These are phyloP conservation scores for Mamestra configurata DNA, from an alignment of 1,140 invertebrate species.

Conservation along the genomic window DNA sequence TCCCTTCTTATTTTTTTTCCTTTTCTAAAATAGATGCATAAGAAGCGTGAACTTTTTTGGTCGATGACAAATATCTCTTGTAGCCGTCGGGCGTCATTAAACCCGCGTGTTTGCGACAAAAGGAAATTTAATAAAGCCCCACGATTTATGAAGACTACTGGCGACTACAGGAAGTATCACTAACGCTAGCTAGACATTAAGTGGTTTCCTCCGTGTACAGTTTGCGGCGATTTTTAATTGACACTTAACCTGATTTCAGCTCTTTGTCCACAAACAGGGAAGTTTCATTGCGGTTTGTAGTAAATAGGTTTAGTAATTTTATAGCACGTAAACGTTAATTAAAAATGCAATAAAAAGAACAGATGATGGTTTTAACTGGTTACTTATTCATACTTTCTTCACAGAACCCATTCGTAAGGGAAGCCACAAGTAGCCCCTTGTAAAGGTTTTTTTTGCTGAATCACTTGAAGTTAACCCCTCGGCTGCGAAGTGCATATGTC, in stretches of 20 bases:
- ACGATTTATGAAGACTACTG: conserved; percentile 62
- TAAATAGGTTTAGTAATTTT: conserved; percentile 8
- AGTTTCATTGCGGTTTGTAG: background rate
- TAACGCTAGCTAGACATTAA: conserved; percentile 60
- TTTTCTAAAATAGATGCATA: conserved; percentile 58
- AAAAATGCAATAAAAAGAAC: background rate
- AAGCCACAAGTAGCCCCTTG: conserved; percentile 33
- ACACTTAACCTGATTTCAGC: conserved; percentile 42
- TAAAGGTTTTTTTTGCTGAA: conserved; percentile 51
- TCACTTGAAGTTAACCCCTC: conserved; percentile 57
- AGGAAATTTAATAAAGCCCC: conserved; percentile 71
- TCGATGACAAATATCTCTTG: conserved; percentile 60
- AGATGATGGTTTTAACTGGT: background rate
- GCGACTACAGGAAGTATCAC: conserved; percentile 64
- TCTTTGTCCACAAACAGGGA: background rate
- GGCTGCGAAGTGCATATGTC: conserved; percentile 49
- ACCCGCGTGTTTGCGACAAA: conserved; percentile 58
- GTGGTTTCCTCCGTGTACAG: conserved; percentile 49
- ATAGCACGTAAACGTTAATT: background rate
- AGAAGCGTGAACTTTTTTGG: conserved; percentile 48
- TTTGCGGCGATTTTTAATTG: conserved; percentile 45
- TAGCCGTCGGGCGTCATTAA: conserved; percentile 59
- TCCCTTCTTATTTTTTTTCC: conserved; percentile 54
- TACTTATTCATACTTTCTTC: conserved; percentile 7
- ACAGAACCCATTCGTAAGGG: conserved; percentile 4